Evolutionary conservation across 1,140 invertebrate genomes (phyloP).

Genomic region (Listronotus bonariensis): DNA sequence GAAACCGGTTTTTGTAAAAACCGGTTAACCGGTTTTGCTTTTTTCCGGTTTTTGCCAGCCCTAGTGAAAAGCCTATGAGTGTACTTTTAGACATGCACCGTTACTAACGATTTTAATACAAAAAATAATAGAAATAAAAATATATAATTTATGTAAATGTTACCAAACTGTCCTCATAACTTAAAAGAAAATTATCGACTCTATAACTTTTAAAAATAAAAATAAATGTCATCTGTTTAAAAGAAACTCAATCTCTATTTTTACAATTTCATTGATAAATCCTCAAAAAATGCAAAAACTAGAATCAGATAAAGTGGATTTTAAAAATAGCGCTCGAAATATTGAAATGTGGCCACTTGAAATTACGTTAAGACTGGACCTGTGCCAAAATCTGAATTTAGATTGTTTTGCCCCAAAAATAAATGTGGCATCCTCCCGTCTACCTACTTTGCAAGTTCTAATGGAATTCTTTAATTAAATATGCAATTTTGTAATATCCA

Average conservation of each 20-base stretch:
- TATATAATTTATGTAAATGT: too few relatives aligned
- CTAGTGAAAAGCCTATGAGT: too few relatives aligned
- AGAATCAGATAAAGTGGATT: neutral
- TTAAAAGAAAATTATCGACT: too few relatives aligned
- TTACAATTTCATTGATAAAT: constrained; percentile 8
- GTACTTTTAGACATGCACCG: too few relatives aligned
- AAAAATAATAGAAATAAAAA: too few relatives aligned
- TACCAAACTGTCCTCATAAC: too few relatives aligned
- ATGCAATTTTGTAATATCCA: too few relatives aligned
- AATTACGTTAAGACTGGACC: constrained; percentile 16
- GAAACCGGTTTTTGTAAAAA: too few relatives aligned
- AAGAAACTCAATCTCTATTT: neutral
- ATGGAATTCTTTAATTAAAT: constrained; percentile 2
- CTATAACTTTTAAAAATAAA: too few relatives aligned
- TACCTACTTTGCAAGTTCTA: constrained; percentile 25
- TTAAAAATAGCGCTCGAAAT: constrained; percentile 27
- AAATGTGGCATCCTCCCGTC: constrained; percentile 20
- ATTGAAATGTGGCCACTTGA: constrained; percentile 17
- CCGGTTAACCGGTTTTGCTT: too few relatives aligned
- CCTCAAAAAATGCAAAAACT: constrained; percentile 6
- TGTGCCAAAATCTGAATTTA: constrained; percentile 35
- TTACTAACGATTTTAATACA: too few relatives aligned
- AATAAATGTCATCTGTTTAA: neutral
- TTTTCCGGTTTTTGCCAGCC: too few relatives aligned
- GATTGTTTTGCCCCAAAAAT: constrained; percentile 36